Percentiles rank a stretch among this genome's conserved stretches.
Evolutionary conservation across 2,888 invertebrate species (phyloP).

Genomic region (Elaeidobius kamerunicus): DNA sequence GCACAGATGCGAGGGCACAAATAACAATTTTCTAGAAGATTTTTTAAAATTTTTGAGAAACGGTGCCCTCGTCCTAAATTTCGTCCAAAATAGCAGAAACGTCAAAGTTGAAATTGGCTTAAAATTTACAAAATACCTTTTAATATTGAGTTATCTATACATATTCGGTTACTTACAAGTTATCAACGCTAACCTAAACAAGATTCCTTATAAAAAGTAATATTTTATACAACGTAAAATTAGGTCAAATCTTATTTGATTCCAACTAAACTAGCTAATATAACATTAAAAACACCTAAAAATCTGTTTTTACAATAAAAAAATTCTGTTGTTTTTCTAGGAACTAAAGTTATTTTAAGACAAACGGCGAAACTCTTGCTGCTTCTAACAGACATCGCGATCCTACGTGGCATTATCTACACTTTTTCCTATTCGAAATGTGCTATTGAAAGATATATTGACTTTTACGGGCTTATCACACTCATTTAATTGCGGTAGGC

Average conservation of each 20-base stretch:
- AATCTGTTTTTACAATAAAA: conserved; percentile 7
- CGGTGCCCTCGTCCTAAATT: background rate
- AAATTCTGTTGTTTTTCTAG: conserved; percentile 23
- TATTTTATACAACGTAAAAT: conserved; percentile 9
- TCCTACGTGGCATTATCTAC: background rate
- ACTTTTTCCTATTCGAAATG: too few species aligned
- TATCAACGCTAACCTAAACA: conserved; percentile 17
- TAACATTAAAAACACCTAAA: conserved; percentile 13
- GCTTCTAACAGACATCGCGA: background rate
- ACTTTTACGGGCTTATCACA: too few species aligned
- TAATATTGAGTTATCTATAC: conserved; percentile 4
- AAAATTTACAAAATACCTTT: conserved; percentile 5
- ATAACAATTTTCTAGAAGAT: background rate
- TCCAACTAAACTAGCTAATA: conserved; percentile 4
- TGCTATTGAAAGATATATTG: too few species aligned
- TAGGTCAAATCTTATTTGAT: conserved; percentile 8
- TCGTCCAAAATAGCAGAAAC: background rate
- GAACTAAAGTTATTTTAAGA: conserved; percentile 20
- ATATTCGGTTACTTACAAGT: conserved; percentile 12
- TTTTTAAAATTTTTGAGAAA: background rate
- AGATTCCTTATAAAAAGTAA: conserved; percentile 18
- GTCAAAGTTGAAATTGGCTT: background rate
- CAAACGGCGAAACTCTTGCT: conserved; percentile 5
- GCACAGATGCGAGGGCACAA: too few species aligned
- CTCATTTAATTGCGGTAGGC: too few species aligned